Evolutionary conservation across 1,140 invertebrate species (phyloP), one percentile per base, ranked within the genome.

Genomic region (Mya arenaria): DNA sequence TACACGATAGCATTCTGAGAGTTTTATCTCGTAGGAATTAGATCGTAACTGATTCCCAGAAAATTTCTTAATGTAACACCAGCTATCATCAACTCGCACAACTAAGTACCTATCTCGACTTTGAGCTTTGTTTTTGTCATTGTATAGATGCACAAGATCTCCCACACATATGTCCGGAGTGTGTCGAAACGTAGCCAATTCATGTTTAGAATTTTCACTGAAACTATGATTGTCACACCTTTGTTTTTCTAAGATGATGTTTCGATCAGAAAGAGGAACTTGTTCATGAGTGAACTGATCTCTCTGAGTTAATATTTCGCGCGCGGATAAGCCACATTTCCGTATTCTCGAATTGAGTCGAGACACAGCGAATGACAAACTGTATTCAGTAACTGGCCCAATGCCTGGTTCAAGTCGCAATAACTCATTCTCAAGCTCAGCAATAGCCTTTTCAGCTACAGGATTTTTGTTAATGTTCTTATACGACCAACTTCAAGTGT

Each of bases 381-480:
- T 19, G 19, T 48, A 32, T 13, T 39, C 19, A 6, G 58, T 55
- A 15, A 48, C 36, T 13, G 41, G 41, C 1, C 36, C 60, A 63
- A 44, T 68, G 23, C 17, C 5, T 1, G 82, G 75, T 15, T 84
- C 58, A n/a, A 30, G 15, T 4, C 37, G 37, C 23, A 80, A 52
- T 19, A 81, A 37, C 34, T 80, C 77, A n/a, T 34, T n/a, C 80
- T 84, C 68, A 36, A 81, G 44, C 30, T 84, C 82, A n/a, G 6
- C 4, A 17, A 66, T 66, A 6, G 73, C 73, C n/a, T 60, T 84
- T 44, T 81, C 77, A 5, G 77, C 69, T n/a, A 84, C 77, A 63
- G 75, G 62, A 19, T 83, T 82, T 56, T 85, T 85, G 34, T 82
- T 78, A 1, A 48, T 36, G 68, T 85, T 82, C 62, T 85, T 82